Conservation (phyloP, 2,113 vertebrate genomes). For the Gavialis gangeticus region DNA sequence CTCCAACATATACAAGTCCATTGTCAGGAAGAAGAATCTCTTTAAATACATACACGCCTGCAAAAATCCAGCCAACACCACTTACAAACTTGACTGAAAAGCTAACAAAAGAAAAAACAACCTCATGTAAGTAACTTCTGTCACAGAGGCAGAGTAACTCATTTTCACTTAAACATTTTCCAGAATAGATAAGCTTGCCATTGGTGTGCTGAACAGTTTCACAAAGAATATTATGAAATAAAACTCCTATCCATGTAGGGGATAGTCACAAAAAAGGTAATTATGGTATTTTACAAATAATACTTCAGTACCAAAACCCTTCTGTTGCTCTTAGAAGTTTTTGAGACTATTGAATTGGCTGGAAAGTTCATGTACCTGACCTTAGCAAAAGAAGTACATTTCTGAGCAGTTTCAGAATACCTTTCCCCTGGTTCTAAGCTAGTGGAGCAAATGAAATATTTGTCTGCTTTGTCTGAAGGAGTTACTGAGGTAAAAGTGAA, state of each 20-base stretch:
- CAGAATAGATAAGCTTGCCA: not conserved
- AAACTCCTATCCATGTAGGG: not conserved
- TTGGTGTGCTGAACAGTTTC: not conserved
- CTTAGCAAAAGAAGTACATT: too few species aligned
- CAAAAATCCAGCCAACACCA: slow-evolving; percentile 87
- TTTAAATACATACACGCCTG: slow-evolving; percentile 89
- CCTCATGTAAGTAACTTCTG: slow-evolving; percentile 52
- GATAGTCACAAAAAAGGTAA: not conserved
- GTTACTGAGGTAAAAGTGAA: too few species aligned
- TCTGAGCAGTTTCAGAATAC: too few species aligned
- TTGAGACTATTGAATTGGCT: not conserved
- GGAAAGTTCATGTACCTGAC: not conserved
- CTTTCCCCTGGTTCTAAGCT: too few species aligned
- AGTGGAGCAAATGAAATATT: too few species aligned
- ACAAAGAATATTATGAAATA: not conserved
- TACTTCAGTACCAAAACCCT: not conserved
- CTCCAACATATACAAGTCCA: slow-evolving; percentile 68
- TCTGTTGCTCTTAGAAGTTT: not conserved
- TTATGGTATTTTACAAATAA: not conserved
- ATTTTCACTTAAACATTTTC: not conserved
- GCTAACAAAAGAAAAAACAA: slow-evolving; percentile 70
- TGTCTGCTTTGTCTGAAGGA: too few species aligned
- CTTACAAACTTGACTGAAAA: slow-evolving; percentile 75
- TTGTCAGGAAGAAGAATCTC: slow-evolving; percentile 80
- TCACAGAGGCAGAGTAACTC: not conserved